A percentile compares a stretch with the other conserved stretches of the same genome.
Conservation (phyloP, 1,140 invertebrate genomes). For the Meloidogyne chitwoodi region DNA sequence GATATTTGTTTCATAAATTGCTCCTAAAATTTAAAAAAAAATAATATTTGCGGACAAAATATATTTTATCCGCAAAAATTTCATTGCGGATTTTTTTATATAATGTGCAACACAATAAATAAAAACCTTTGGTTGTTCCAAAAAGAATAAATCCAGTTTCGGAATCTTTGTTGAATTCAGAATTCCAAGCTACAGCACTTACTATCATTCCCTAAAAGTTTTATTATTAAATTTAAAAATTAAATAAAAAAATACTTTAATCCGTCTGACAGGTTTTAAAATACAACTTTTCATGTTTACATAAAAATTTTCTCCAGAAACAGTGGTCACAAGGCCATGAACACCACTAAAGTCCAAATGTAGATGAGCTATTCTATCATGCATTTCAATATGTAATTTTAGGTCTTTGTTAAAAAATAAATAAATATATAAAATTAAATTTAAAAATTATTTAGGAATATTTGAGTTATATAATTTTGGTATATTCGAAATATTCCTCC, state of each 20-base stretch:
- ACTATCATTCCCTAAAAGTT: slow-evolving; percentile 22
- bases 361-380: slow-evolving; percentile 28
- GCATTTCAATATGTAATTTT: slow-evolving; percentile 13
- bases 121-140: slow-evolving; percentile 34
- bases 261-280: slow-evolving; percentile 24
- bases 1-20: slow-evolving; percentile 31
- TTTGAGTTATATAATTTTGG: no score
- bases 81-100: background rate
- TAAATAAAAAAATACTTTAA: slow-evolving; percentile 23
- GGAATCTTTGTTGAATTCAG: slow-evolving; percentile 15
- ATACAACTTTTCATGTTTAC: slow-evolving; percentile 24
- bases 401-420: slow-evolving; percentile 23
- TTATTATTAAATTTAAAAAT: slow-evolving; percentile 2
- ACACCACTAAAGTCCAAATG: slow-evolving; percentile 30
- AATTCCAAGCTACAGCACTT: slow-evolving; percentile 37
- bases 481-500: no score
- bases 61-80: background rate
- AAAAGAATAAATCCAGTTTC: slow-evolving; percentile 40
- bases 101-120: background rate
- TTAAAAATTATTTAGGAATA: no score
- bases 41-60: slow-evolving; percentile 2
- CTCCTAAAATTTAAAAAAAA: slow-evolving; percentile 17
- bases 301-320: slow-evolving; percentile 35
- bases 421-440: background rate
- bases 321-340: slow-evolving; percentile 38